Evolutionary conservation across 1,140 invertebrate genomes (phyloP).

Genomic region (Babylonia areolata): DNA sequence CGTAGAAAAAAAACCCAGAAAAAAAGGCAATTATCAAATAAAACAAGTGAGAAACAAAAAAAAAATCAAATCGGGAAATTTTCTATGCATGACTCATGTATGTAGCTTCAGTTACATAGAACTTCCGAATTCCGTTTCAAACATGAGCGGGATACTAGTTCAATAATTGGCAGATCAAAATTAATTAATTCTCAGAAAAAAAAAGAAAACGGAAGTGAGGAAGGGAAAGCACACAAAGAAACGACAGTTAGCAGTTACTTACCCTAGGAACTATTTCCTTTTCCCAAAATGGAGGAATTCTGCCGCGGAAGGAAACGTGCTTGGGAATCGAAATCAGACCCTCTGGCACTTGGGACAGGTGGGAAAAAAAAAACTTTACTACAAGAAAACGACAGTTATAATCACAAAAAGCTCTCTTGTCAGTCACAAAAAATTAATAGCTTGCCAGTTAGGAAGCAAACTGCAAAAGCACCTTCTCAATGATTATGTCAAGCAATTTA

Average conservation of each 20-base stretch:
- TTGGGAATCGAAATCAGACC: not conserved
- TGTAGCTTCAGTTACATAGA: too few relatives aligned
- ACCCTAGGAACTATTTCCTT: constrained; percentile 22
- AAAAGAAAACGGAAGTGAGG: not conserved
- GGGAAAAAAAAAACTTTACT: constrained; percentile 19
- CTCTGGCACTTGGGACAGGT: not conserved
- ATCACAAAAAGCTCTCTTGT: too few relatives aligned
- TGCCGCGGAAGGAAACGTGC: not conserved
- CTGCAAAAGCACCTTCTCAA: not conserved
- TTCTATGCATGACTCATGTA: not conserved
- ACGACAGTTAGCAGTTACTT: constrained; percentile 28
- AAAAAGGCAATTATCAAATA: not conserved
- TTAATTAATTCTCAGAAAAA: not conserved
- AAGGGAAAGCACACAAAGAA: constrained; percentile 9
- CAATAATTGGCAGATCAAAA: not conserved
- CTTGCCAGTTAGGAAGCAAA: not conserved
- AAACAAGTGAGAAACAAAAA: not conserved
- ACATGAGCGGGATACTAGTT: not conserved
- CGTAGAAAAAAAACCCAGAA: not conserved
- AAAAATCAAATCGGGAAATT: not conserved
- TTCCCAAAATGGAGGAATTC: not conserved
- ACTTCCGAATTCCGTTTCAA: not conserved
- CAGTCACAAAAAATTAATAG: not conserved
- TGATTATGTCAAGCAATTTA: not conserved
- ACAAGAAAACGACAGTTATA: too few relatives aligned